Percentiles rank a stretch among this genome's conserved stretches.
Evolutionary conservation across 2,888 invertebrate genomes (phyloP).

Genomic region (Empis livida): DNA sequence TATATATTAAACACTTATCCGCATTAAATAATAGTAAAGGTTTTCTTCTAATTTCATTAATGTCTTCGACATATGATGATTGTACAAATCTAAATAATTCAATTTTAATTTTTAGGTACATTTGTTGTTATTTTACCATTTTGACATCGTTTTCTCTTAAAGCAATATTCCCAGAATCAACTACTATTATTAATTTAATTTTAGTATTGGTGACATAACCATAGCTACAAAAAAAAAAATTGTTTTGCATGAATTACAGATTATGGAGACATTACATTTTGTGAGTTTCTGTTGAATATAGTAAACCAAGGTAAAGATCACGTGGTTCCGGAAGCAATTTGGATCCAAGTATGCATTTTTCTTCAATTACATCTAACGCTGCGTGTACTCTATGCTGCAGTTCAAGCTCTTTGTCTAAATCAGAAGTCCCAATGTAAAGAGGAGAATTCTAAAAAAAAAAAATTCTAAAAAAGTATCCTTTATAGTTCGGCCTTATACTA

Average conservation of each 20-base stretch:
- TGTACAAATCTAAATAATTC: too few relatives aligned
- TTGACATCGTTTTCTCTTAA: constrained; percentile 89
- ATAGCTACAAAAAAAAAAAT: constrained; percentile 44
- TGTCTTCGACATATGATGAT: too few relatives aligned
- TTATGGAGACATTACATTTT: constrained; percentile 61
- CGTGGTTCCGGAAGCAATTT: constrained; percentile 61
- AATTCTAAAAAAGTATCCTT: neutral
- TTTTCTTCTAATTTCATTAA: too few relatives aligned
- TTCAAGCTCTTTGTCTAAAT: constrained; percentile 71
- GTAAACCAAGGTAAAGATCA: constrained; percentile 80
- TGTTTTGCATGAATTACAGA: neutral
- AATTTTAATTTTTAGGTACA: neutral
- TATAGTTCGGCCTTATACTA: neutral
- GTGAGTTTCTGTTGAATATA: constrained; percentile 90
- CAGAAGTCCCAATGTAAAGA: constrained; percentile 65
- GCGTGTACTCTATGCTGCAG: constrained; percentile 90
- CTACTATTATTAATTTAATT: constrained; percentile 85
- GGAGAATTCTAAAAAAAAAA: constrained; percentile 69
- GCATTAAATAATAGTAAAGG: too few relatives aligned
- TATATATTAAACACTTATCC: too few relatives aligned
- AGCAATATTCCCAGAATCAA: constrained; percentile 78
- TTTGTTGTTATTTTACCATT: constrained; percentile 44
- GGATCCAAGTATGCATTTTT: constrained; percentile 34
- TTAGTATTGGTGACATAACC: constrained; percentile 97
- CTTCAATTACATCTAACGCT: constrained; percentile 39